phyloP scores from a whole-genome alignment of 2,888 invertebrate genomes.

The Hanleya hanleyi region DNA sequence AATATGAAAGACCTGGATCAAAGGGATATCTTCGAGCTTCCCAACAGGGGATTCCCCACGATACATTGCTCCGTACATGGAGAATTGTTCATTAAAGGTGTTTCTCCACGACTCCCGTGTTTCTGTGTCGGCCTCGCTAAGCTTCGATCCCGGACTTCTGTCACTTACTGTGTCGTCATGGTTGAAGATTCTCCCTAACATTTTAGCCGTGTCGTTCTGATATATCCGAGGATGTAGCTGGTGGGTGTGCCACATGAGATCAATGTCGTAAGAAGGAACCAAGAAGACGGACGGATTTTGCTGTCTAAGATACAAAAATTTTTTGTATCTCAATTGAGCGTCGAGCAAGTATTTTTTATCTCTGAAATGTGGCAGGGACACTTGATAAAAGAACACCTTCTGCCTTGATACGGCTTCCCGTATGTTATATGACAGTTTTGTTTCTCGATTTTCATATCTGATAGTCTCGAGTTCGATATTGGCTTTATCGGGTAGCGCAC shows the following conservation, averaged over 20 bases:
- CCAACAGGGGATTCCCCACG: constrained; percentile 70
- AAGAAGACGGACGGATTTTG: constrained; percentile 71
- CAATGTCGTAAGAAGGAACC: constrained; percentile 74
- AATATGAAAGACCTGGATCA: constrained; percentile 46
- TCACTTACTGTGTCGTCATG: constrained; percentile 73
- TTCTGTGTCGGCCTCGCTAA: constrained; percentile 66
- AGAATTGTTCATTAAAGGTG: constrained; percentile 68
- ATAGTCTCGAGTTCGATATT: too few species aligned
- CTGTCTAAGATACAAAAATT: constrained; percentile 70
- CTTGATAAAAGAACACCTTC: constrained; percentile 73
- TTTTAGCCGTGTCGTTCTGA: constrained; percentile 40
- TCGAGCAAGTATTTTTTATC: constrained; percentile 68
- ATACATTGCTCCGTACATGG: constrained; percentile 72
- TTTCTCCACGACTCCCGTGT: constrained; percentile 71
- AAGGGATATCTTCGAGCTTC: constrained; percentile 63
- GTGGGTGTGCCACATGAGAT: constrained; percentile 74
- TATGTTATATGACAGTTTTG: constrained; percentile 67
- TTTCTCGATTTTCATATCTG: too few species aligned
- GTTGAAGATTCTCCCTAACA: constrained; percentile 65
- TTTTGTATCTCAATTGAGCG: constrained; percentile 67
- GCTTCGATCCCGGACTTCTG: constrained; percentile 66
- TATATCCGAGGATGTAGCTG: constrained; percentile 63
- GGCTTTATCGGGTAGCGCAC: not conserved
- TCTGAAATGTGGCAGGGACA: constrained; percentile 73
- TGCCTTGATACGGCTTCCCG: constrained; percentile 69